Conservation (phyloP, 2,888 invertebrate genomes). For the Leptinotarsa tumamoca region DNA sequence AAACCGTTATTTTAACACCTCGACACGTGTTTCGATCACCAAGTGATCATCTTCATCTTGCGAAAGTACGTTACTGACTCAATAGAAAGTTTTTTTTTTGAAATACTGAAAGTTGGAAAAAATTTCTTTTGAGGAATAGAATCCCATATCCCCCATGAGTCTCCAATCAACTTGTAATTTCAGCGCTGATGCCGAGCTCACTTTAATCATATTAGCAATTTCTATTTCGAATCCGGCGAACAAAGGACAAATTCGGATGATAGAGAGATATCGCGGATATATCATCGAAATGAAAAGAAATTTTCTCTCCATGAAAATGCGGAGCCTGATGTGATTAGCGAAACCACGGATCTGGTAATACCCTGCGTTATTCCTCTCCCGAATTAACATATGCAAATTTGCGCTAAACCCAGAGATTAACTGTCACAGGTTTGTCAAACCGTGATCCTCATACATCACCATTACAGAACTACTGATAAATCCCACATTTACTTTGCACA, state of each 20-base stretch:
- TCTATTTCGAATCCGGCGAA: not conserved
- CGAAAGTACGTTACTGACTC: too few species aligned
- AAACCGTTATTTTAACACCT: too few species aligned
- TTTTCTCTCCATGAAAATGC: slow-evolving; percentile 24
- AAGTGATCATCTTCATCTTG: too few species aligned
- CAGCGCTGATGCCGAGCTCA: too few species aligned
- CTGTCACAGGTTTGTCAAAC: slow-evolving; percentile 63
- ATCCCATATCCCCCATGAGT: too few species aligned
- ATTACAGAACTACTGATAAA: slow-evolving; percentile 48
- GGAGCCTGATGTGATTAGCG: slow-evolving; percentile 54
- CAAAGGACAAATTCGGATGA: not conserved
- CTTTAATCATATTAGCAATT: slow-evolving; percentile 1
- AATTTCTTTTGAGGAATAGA: too few species aligned
- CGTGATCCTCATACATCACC: slow-evolving; percentile 55
- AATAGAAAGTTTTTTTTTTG: too few species aligned
- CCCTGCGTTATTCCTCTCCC: slow-evolving; percentile 47
- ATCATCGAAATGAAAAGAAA: slow-evolving; percentile 13
- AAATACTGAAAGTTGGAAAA: too few species aligned
- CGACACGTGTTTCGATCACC: too few species aligned
- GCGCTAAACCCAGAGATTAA: slow-evolving; percentile 61
- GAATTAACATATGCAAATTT: slow-evolving; percentile 64
- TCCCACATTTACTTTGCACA: slow-evolving; percentile 46
- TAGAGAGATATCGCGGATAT: slow-evolving; percentile 9
- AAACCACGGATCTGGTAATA: slow-evolving; percentile 58
- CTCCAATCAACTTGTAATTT: too few species aligned